A percentile compares a stretch with the other conserved stretches of the same genome.
Evolutionary conservation across 92 coral and sea anemone genomes (phyloP).

Genomic region (Parazoanthus swiftii): DNA sequence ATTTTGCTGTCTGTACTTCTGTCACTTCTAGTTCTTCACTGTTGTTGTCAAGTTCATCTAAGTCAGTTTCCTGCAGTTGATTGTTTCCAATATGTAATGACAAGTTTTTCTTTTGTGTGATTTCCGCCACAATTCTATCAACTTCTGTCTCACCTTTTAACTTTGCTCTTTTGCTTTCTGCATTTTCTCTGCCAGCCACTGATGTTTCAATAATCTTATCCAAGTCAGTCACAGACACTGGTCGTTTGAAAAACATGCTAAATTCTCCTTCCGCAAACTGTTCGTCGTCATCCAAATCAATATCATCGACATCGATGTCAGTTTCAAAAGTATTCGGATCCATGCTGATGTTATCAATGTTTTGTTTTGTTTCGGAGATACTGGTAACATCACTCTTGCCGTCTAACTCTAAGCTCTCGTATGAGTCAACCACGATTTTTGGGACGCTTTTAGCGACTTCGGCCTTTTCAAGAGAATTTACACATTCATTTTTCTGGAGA

Average conservation of each 20-base stretch:
- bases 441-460: slow-evolving; percentile 46
- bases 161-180: slow-evolving; percentile 28
- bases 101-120: slow-evolving; percentile 4
- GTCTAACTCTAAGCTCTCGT: neutral
- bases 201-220: slow-evolving; percentile 58
- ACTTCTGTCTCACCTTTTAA: slow-evolving; percentile 27
- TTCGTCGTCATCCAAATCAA: slow-evolving; percentile 53
- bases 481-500: slow-evolving; percentile 10
- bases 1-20: neutral
- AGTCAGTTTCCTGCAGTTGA: slow-evolving; percentile 18
- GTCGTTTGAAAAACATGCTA: slow-evolving; percentile 72
- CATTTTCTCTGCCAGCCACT: neutral
- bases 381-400: neutral
- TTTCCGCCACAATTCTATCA: slow-evolving; percentile 27
- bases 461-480: neutral
- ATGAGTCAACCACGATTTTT: slow-evolving; percentile 23
- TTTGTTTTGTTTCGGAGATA: slow-evolving; percentile 24
- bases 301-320: slow-evolving; percentile 81
- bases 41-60: neutral
- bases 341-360: neutral
- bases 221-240: slow-evolving; percentile 82
- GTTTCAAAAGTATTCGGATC: slow-evolving; percentile 63
- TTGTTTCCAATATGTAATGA: slow-evolving; percentile 27
- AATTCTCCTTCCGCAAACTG: slow-evolving; percentile 52
- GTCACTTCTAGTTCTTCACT: slow-evolving; percentile 2